Evolutionary conservation across 2,888 invertebrate genomes (phyloP), one percentile per base, ranked within the genome.

Genomic region (Cataglyphis altisquamis): DNA sequence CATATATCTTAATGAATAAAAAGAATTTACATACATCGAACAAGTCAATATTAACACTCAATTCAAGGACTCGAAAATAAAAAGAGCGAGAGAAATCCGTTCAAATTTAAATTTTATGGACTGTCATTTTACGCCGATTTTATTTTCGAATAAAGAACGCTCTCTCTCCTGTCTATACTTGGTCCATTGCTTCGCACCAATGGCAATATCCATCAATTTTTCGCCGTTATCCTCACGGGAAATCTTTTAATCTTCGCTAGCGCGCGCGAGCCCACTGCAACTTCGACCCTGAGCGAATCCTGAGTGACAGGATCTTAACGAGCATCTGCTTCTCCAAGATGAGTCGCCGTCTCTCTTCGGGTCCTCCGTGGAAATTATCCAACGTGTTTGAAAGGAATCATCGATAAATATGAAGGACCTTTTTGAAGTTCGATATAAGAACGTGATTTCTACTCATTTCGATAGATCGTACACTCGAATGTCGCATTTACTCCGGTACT

Each of bases 271-370:
- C 73, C 85, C 88, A 84, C 88, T 86, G 86, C 89, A 86, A 84
- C 87, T 82, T 86, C 87, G 86, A 89, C 86, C 86, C 84, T 52
- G 48, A 88, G 86, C 82, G 74, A 87, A 85, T 84, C 52, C 86
- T 92, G 92, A 92, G 91, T 92, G 94, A 93, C 94, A 94, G 94
- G 87, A 94, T 94, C 94, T 94, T 94, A 94, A 94, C 94, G 93
- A 94, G 93, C 93, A 94, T 94, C 93, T 93, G 89, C 87, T 89
- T 72, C 77, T 84, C 77, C 85, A 86, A 86, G 88, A 92, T 92
- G 92, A 90, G 87, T 87, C 85, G 87, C 73, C 83, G 78, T 84
- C 88, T 82, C 66, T 80, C n/a, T 15, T 73, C 39, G 63, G 66
- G 84, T 85, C 83, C 75, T 62, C 82, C 15, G 73, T 78, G 89